Conservation (phyloP, 2,113 vertebrate species). For the Procapra przewalskii region DNA sequence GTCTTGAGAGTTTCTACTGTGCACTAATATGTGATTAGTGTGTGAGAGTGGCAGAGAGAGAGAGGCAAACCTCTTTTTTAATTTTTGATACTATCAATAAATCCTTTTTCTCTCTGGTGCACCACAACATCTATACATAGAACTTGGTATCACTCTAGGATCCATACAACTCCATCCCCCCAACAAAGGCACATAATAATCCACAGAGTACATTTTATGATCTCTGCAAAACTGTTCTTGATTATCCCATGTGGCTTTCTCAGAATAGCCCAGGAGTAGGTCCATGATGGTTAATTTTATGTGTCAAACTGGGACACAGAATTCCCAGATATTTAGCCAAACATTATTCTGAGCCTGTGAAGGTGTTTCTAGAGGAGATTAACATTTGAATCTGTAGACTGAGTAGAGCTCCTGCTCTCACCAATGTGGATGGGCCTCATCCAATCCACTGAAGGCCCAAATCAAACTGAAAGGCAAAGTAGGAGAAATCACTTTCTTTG, state of each 20-base stretch:
- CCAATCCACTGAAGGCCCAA: background rate
- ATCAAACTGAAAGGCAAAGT: background rate
- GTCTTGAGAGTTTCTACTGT: background rate
- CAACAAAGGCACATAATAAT: background rate
- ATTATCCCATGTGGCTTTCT: background rate
- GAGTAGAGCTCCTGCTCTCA: background rate
- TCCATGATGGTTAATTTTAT: background rate
- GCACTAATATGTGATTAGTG: background rate
- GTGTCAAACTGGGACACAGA: background rate
- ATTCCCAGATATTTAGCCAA: background rate
- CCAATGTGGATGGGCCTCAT: background rate
- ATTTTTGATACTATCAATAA: background rate
- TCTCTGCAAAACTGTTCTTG: background rate
- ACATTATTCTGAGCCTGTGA: background rate
- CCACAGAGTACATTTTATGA: background rate
- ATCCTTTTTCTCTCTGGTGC: background rate
- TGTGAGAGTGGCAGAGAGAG: background rate
- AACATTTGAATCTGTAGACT: background rate
- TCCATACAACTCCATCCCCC: background rate
- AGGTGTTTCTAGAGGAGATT: background rate
- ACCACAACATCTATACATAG: background rate
- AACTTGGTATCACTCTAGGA: background rate
- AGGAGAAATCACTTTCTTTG: background rate
- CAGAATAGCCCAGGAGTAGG: background rate
- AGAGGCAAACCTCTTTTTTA: background rate